Percentiles rank a stretch among this genome's conserved stretches.
phyloP scores from a whole-genome alignment of 1,140 invertebrate genomes.

The Gryllus bimaculatus region DNA sequence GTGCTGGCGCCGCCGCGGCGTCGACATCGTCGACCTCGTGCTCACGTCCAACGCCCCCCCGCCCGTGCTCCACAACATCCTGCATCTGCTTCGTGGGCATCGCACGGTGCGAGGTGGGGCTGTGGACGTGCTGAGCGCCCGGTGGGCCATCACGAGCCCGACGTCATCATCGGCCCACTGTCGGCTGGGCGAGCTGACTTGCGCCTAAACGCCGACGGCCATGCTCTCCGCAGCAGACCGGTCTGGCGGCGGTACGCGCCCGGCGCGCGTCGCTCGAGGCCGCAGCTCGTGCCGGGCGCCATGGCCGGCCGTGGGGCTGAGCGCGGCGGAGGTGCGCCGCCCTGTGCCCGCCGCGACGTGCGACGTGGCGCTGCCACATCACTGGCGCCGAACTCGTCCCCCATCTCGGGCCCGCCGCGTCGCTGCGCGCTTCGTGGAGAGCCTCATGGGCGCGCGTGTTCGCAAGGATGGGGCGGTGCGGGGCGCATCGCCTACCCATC shows the following conservation, averaged over 20 bases:
- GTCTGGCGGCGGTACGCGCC: slow-evolving; percentile 62
- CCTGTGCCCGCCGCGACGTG: slow-evolving; percentile 31
- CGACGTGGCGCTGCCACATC: slow-evolving; percentile 62
- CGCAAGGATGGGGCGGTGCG: slow-evolving; percentile 58
- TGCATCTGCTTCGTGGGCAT: slow-evolving; percentile 88
- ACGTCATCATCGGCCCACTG: slow-evolving; percentile 85
- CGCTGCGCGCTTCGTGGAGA: slow-evolving; percentile 34
- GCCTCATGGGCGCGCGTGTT: slow-evolving; percentile 43
- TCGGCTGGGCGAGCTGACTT: slow-evolving; percentile 82
- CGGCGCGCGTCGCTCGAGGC: slow-evolving; percentile 44
- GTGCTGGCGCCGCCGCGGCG: slow-evolving; percentile 62
- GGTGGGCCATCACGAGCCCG: slow-evolving; percentile 63
- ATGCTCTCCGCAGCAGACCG: slow-evolving; percentile 75
- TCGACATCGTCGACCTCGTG: slow-evolving; percentile 75
- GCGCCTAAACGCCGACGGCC: slow-evolving; percentile 78
- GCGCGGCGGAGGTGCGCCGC: not conserved
- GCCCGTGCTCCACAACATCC: slow-evolving; percentile 67
- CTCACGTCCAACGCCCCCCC: slow-evolving; percentile 65
- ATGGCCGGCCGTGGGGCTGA: slow-evolving; percentile 44
- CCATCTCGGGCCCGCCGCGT: too few relatives aligned
- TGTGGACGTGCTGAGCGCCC: slow-evolving; percentile 67
- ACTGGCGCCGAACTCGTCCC: slow-evolving; percentile 60
- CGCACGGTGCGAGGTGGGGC: slow-evolving; percentile 76
- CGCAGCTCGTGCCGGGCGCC: slow-evolving; percentile 36
- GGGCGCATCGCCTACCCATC: slow-evolving; percentile 61